phyloP scores from a whole-genome alignment of 1,140 invertebrate genomes.

The Arion vulgaris region DNA sequence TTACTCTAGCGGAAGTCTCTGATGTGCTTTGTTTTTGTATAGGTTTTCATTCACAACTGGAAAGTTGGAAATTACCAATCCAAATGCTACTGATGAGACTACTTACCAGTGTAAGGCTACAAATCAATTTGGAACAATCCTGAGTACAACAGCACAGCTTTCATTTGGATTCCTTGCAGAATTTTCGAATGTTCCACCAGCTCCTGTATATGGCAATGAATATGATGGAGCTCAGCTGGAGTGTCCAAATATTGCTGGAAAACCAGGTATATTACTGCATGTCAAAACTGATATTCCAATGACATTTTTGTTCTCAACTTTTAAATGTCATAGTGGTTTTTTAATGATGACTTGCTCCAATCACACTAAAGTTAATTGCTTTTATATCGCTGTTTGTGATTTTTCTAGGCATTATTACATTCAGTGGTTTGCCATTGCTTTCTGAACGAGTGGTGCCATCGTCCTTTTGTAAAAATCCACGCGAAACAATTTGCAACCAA shows the following conservation, averaged over 20 bases:
- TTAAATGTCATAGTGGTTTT: too few relatives aligned
- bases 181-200: constrained; percentile 48
- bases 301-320: too few relatives aligned
- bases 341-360: too few relatives aligned
- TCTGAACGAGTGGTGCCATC: too few relatives aligned
- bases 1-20: too few relatives aligned
- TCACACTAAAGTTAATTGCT: too few relatives aligned
- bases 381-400: too few relatives aligned
- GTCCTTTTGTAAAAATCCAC: too few relatives aligned
- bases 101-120: constrained; percentile 51
- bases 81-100: constrained; percentile 42
- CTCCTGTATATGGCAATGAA: constrained; percentile 39
- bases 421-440: too few relatives aligned
- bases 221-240: constrained; percentile 51
- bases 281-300: background rate
- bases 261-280: constrained; percentile 40
- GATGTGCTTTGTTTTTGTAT: background rate
- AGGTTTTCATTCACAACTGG: constrained; percentile 45
- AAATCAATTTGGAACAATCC: constrained; percentile 48
- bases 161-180: constrained; percentile 55
- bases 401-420: too few relatives aligned
- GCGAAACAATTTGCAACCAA: too few relatives aligned
- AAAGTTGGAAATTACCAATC: constrained; percentile 47
- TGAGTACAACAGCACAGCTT: constrained; percentile 46
- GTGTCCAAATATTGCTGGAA: constrained; percentile 48